Evolutionary conservation across 2,888 invertebrate species (phyloP), one percentile per base, ranked within the genome.

Genomic region (Leptarthrus brevirostris): DNA sequence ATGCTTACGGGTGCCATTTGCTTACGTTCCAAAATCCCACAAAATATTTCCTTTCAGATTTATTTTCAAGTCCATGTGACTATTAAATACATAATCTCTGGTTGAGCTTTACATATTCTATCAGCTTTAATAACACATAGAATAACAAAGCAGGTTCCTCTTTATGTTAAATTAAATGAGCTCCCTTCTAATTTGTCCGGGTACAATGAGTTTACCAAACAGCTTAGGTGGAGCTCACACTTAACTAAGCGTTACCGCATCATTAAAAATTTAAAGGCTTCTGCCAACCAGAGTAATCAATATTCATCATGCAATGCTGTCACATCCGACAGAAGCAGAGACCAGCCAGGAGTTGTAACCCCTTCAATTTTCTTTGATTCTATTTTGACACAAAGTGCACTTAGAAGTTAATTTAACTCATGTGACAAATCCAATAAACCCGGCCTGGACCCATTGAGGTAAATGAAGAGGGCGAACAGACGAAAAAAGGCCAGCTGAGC

Each of bases 391-490:
- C 69, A 26, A 30, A 52, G 34, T 18, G 69, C 69, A 30, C 69
- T 69, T 52, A 52, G 52, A n/a, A 20, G 30, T 52, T 69, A 69
- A 69, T 24, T 69, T 52, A 69, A 69, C 49, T 52, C 52, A 69
- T 69, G 69, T 69, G 69, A 69, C 69, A 69, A 69, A 69, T 69
- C 69, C 69, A 69, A 52, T 69, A 69, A 69, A 30, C 69, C 18
- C 16, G 69, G 14, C 34, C 34, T 24, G 52, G 20, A 49, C 69
- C 20, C 22, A 49, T 1, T 26, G 24, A 26, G 49, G 54, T 54
- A 14, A 30, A 24, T 26, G 24, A n/a, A 12, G 54, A 14, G 54
- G 54, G 30, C 69, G 18, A 44, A 10, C 18, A 8, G 10, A 49
- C 3, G 3, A 12, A 69, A 40, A 34, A 69, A 69, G 40, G 64